Percentiles rank a stretch among this genome's conserved stretches.
Evolutionary conservation across 1,140 invertebrate species (phyloP).

Genomic region (Calephelis nemesis): DNA sequence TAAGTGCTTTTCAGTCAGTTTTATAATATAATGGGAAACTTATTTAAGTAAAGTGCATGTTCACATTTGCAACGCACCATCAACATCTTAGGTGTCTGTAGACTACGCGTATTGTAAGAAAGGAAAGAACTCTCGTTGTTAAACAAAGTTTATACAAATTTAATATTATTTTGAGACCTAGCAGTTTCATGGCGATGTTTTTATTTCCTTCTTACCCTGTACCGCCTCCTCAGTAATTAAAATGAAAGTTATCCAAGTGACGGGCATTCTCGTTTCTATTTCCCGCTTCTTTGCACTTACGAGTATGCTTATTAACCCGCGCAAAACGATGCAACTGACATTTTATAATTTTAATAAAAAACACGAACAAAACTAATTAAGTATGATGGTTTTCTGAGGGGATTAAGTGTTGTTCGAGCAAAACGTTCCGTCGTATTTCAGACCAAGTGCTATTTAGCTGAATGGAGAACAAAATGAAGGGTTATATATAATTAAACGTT

Average conservation of each 20-base stretch:
- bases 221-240: neutral
- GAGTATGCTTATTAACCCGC: constrained; percentile 9
- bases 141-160: too few species aligned
- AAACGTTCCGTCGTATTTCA: constrained; percentile 9
- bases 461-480: constrained; percentile 11
- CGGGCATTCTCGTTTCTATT: constrained; percentile 5
- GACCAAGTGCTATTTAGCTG: constrained; percentile 7
- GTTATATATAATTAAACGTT: constrained; percentile 14
- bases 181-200: neutral
- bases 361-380: constrained; percentile 18
- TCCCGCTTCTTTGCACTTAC: constrained; percentile 5
- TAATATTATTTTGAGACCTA: too few species aligned
- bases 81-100: too few species aligned
- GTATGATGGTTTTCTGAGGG: constrained; percentile 14
- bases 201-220: neutral
- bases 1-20: too few species aligned
- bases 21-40: too few species aligned
- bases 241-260: neutral
- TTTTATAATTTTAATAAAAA: constrained; percentile 8
- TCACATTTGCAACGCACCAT: too few species aligned
- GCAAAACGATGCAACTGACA: constrained; percentile 17
- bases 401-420: constrained; percentile 12
- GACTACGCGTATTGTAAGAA: too few species aligned
- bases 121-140: too few species aligned
- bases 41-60: too few species aligned